Base-by-base conservation (phyloP, 2,113 vertebrate species). In the Pimephales promelas region DNA sequence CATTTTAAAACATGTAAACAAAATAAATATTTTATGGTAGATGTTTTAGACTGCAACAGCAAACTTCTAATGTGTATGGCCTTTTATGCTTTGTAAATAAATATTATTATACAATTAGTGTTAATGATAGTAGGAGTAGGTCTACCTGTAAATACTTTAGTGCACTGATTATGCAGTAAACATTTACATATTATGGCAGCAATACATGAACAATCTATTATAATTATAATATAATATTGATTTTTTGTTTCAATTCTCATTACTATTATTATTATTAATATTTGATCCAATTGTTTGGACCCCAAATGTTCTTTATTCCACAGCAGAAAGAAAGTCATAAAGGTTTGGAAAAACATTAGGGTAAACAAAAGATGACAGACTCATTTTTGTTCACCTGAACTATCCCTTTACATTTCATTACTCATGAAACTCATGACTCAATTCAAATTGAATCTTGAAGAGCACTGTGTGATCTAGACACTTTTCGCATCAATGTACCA, bases 401-500 rank as follows among this genome's bases (percentile, higher is more conserved):
- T 13, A 70, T 70, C 36, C 66, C 22, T 71, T 45, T 68, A 36
- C 4, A 2, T 40, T 40, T 10, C 34, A 40, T 20, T 10, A 10
- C 64, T 68, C 36, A 28, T 28, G 28, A 28, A 10, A 10, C 64
- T 68, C 36, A 28, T 28, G 28, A 28, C 22, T 68, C 1, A 40
- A 22, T 68, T 68, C 34, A 66, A 66, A 66, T 18, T 34, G 62
- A 66, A 66, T 66, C 64, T 68, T 68, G 31, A 68, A 68, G 28
- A 68, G 31, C 8, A 36, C 64, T 22, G 31, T 68, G 64, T 0
- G 34, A 54, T 54, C 18, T 20, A 54, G 6, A 68, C 64, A 68
- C 9, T 40, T 68, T 68, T n/a, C 10, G 20, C 34, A 68, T 20
- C 31, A 36, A 11, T 2, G 20, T 40, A 68, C 31, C 64, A 2